Evolutionary conservation across 2,888 invertebrate genomes (phyloP).

Genomic region (Chesias legatella): DNA sequence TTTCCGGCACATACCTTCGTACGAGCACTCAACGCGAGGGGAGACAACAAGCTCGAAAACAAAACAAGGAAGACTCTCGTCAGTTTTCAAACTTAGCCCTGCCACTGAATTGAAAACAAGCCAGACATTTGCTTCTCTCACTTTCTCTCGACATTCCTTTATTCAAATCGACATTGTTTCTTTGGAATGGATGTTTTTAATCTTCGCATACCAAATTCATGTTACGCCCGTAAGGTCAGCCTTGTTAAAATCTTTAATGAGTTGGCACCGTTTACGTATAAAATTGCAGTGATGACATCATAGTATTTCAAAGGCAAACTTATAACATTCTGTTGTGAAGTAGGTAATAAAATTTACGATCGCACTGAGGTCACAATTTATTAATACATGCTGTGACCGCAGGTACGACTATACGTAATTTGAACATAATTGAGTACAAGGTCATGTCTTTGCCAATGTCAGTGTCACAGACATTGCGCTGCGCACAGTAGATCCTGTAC

Average conservation of each 20-base stretch:
- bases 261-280: constrained; percentile 33
- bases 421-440: constrained; percentile 35
- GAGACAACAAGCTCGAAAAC: constrained; percentile 57
- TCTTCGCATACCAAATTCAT: constrained; percentile 19
- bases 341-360: constrained; percentile 50
- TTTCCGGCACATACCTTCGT: constrained; percentile 54
- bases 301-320: constrained; percentile 34
- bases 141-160: constrained; percentile 2
- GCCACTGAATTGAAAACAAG: constrained; percentile 31
- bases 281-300: constrained; percentile 48
- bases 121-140: constrained; percentile 26
- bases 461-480: constrained; percentile 23
- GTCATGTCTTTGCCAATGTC: constrained; percentile 32
- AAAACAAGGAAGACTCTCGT: constrained; percentile 65
- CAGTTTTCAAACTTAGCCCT: constrained; percentile 52
- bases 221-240: constrained; percentile 23
- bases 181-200: constrained; percentile 1
- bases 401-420: constrained; percentile 30
- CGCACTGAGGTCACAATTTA: constrained; percentile 33
- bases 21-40: constrained; percentile 56
- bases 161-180: constrained; percentile 1
- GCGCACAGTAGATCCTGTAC: no score
- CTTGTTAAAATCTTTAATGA: constrained; percentile 29
- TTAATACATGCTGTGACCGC: constrained; percentile 21
- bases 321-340: constrained; percentile 38